Evolutionary conservation across 2,113 vertebrate genomes (phyloP).

Genomic region (Myotis davidii): DNA sequence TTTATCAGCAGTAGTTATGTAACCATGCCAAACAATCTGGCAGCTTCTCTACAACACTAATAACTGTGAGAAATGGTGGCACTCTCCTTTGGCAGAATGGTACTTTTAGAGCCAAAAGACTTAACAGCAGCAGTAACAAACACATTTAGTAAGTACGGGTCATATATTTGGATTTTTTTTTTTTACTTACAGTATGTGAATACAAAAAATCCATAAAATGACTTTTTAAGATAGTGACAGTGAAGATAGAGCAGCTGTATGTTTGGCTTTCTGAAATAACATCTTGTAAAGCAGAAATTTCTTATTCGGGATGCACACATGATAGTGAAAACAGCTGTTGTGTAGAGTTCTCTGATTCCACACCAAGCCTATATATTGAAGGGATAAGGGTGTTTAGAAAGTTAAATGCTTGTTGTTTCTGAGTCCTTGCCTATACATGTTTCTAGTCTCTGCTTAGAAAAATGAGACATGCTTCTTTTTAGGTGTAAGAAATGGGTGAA

Average conservation of each 20-base stretch:
- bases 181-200: not conserved
- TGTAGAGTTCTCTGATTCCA: not conserved
- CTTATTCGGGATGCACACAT: not conserved
- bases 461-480: not conserved
- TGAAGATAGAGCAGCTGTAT: not conserved
- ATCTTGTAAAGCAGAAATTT: not conserved
- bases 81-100: not conserved
- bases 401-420: slow-evolving; percentile 7
- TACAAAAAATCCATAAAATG: not conserved
- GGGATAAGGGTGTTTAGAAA: slow-evolving; percentile 54
- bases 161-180: not conserved
- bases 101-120: slow-evolving; percentile 45
- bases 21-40: slow-evolving; percentile 12
- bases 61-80: not conserved
- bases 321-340: not conserved
- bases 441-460: not conserved
- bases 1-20: slow-evolving; percentile 43
- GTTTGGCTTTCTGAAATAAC: slow-evolving; percentile 3
- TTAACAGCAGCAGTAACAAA: not conserved
- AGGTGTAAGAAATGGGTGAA: not conserved
- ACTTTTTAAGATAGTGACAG: not conserved
- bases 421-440: not conserved
- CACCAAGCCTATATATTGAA: slow-evolving; percentile 33
- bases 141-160: not conserved
- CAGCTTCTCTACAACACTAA: not conserved